Conservation (phyloP, 92 coral and sea anemone species). For the Diadumene lineata region DNA sequence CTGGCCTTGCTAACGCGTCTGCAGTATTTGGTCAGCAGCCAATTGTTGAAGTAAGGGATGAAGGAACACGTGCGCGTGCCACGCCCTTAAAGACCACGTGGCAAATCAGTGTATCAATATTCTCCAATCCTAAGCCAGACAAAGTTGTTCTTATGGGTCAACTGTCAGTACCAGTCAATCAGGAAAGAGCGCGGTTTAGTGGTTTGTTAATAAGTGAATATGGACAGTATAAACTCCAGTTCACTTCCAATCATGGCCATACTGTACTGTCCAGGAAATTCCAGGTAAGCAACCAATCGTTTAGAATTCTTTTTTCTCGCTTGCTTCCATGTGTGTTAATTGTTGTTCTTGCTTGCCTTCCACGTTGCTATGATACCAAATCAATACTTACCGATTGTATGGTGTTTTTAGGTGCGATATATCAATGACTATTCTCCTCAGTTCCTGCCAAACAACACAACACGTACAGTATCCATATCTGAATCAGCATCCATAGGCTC, state of each 20-base stretch:
- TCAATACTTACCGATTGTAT: neutral
- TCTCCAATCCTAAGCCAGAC: constrained; percentile 62
- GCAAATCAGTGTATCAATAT: constrained; percentile 52
- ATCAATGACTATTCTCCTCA: constrained; percentile 71
- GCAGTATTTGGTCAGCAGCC: constrained; percentile 71
- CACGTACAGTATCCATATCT: constrained; percentile 26
- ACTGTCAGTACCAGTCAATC: constrained; percentile 42
- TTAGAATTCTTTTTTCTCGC: no score
- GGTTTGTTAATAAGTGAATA: constrained; percentile 60
- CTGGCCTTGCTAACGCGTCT: constrained; percentile 67
- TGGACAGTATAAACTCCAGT: constrained; percentile 58
- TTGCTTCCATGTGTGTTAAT: no score
- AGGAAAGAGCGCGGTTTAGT: constrained; percentile 70
- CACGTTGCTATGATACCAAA: no score
- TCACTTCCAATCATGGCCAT: constrained; percentile 58
- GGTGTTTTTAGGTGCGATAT: constrained; percentile 51
- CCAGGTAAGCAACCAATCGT: constrained; percentile 54
- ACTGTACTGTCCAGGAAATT: constrained; percentile 55
- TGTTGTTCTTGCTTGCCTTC: no score
- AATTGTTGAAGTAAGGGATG: constrained; percentile 81
- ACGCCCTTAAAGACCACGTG: constrained; percentile 65
- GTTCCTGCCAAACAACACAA: constrained; percentile 46
- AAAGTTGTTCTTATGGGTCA: constrained; percentile 63
- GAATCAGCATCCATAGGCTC: constrained; percentile 61
- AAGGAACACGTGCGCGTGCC: constrained; percentile 71